phyloP scores from a whole-genome alignment of 2,797 vertebrate genomes.

The Sebastes minor region DNA sequence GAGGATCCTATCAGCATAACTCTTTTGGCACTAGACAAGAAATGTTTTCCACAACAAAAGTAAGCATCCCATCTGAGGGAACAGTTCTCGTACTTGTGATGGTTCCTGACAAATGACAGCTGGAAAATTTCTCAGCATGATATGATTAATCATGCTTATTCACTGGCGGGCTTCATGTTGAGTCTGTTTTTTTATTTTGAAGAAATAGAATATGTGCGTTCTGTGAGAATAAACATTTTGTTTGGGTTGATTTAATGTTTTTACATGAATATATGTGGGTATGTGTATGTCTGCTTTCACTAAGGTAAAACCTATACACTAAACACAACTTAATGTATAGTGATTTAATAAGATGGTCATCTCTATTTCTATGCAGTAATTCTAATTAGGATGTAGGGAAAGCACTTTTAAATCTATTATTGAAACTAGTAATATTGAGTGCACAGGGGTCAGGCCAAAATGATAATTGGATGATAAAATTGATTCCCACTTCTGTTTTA shows the following conservation, averaged over 20 bases:
- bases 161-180: slow-evolving; percentile 16
- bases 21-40: slow-evolving; percentile 21
- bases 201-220: neutral
- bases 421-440: slow-evolving; percentile 71
- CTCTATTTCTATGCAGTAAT: slow-evolving; percentile 20
- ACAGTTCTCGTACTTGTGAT: slow-evolving; percentile 14
- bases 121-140: slow-evolving; percentile 33
- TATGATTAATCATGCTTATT: slow-evolving; percentile 43
- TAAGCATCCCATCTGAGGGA: slow-evolving; percentile 7
- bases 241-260: neutral
- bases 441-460: slow-evolving; percentile 75
- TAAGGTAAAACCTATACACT: neutral
- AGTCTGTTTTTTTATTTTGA: slow-evolving; percentile 13
- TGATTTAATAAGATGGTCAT: slow-evolving; percentile 24
- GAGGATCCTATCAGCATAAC: slow-evolving; percentile 18
- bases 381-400: slow-evolving; percentile 62
- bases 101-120: slow-evolving; percentile 29
- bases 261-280: neutral
- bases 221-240: neutral
- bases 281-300: neutral
- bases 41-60: slow-evolving; percentile 3
- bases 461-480: slow-evolving; percentile 81
- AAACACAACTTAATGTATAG: slow-evolving; percentile 12
- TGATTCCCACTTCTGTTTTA: slow-evolving; percentile 74
- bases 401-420: slow-evolving; percentile 63